A percentile compares a stretch with the other conserved stretches of the same genome.
Evolutionary conservation across 2,888 invertebrate species (phyloP).

Genomic region (Melanargia galathea): DNA sequence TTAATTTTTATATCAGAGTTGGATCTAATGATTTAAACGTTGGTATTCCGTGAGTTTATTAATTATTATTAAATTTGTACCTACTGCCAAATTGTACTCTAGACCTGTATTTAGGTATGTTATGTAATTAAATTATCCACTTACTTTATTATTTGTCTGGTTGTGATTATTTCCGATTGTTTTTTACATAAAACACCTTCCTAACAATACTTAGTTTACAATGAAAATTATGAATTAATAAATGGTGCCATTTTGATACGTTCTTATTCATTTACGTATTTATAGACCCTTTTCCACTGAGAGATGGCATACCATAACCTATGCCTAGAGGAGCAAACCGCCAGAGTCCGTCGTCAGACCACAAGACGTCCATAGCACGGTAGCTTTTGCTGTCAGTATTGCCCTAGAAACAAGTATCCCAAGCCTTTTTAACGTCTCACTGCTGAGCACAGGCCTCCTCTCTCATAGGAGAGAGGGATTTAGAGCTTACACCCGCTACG

Average conservation of each 20-base stretch:
- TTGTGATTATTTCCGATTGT: constrained; percentile 68
- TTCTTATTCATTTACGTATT: constrained; percentile 46
- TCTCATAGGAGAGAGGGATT: too few relatives aligned
- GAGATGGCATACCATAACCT: too few relatives aligned
- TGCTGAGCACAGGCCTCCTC: too few relatives aligned
- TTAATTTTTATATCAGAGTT: too few relatives aligned
- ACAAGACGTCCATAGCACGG: too few relatives aligned
- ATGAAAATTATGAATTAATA: constrained; percentile 54
- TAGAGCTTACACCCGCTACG: too few relatives aligned
- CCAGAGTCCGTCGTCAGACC: too few relatives aligned
- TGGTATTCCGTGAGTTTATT: neutral
- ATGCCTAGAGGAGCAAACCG: too few relatives aligned
- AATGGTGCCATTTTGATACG: constrained; percentile 70
- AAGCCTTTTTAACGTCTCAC: too few relatives aligned
- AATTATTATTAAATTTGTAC: neutral
- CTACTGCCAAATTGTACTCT: constrained; percentile 39
- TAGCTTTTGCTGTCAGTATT: too few relatives aligned
- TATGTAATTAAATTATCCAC: constrained; percentile 49
- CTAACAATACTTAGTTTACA: constrained; percentile 54
- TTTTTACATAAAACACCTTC: constrained; percentile 41
- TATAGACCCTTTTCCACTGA: constrained; percentile 32
- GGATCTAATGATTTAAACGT: too few relatives aligned
- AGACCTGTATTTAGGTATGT: constrained; percentile 39
- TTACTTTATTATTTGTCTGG: constrained; percentile 53
- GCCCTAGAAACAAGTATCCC: too few relatives aligned